phyloP scores from a whole-genome alignment of 2,113 vertebrate species.

The Emydocephalus ijimae region DNA sequence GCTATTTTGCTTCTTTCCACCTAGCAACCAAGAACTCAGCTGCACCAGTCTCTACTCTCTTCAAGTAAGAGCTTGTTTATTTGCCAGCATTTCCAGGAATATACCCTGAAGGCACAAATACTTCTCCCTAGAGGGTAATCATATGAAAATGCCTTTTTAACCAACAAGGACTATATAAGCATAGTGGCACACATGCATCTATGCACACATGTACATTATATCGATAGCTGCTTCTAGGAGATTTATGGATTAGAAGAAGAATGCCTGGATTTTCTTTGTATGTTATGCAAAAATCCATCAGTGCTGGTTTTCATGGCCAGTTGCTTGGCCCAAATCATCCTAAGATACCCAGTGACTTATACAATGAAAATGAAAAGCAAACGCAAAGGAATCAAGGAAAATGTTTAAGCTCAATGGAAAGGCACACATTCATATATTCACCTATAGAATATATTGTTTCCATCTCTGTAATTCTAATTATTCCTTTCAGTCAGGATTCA shows the following conservation, averaged over 20 bases:
- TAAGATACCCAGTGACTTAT: neutral
- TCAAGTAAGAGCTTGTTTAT: constrained; percentile 1
- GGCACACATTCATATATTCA: neutral
- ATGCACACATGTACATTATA: neutral
- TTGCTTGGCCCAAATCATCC: neutral
- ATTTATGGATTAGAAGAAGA: neutral
- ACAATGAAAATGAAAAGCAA: neutral
- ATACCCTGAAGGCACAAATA: constrained; percentile 18
- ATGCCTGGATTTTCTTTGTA: neutral
- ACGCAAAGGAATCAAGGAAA: neutral
- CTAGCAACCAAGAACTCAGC: neutral
- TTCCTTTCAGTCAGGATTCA: neutral
- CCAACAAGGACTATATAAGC: neutral
- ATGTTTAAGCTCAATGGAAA: neutral
- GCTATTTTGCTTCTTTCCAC: neutral
- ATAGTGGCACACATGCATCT: neutral
- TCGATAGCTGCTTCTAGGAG: rapidly evolving
- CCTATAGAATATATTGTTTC: neutral
- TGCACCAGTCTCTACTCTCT: neutral
- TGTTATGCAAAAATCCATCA: neutral
- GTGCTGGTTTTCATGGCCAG: neutral
- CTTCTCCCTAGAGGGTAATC: constrained; percentile 12
- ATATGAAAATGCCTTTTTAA: neutral
- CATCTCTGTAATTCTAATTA: neutral
- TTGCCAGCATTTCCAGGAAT: constrained; percentile 50